Base-by-base conservation (phyloP, 2,888 invertebrate species). In the Aethes cnicana region DNA sequence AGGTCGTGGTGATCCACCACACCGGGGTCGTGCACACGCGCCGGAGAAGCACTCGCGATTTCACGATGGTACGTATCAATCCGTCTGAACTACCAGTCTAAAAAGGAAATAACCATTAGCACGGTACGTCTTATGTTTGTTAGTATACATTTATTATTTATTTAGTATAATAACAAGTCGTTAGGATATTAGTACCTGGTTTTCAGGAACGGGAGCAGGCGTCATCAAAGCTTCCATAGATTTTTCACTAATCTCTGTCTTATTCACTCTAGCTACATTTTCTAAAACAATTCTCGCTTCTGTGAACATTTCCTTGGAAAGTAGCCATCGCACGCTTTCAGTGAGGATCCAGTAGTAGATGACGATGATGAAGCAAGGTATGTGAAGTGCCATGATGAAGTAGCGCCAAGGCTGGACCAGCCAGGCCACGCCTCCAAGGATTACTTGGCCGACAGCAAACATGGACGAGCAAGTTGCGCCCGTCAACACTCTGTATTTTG, bases 1-100 rank as follows among this genome's bases (percentile, higher is more conserved):
- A 92, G 0, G 94, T 93, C 57, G 94, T 93, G 1, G 95, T 93
- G 41, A 95, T 92, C 95, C 95, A 95, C 84, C 94, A 95, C 61
- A 95, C 90, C 6, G 93, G 94, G 20, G 94, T 94, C 28, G 92
- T 93, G 25, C 91, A 67, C 39, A 93, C 78, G 17, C 94, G 86
- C 0, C 91, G 71, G 1, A 92, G 68, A 2, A 94, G 79, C n/a
- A 85, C 76, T 0, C 72, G 72, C 0, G 92, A 92, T 18, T 73
- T 83, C 11, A 91, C 63, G 25, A 92, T 84, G 16, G 87, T 77
- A 16, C 54, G 23, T 6, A 57, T n/a, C 3, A 56, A 16, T 11
- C 58, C 35, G 9, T 28, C 47, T 7, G 28, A 14, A 16, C 8
- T 12, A 1, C 3, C 8, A 21, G 5, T 6, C 28, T 28, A 18